Conservation (phyloP, 2,113 vertebrate genomes). For the Cinclus cinclus region DNA sequence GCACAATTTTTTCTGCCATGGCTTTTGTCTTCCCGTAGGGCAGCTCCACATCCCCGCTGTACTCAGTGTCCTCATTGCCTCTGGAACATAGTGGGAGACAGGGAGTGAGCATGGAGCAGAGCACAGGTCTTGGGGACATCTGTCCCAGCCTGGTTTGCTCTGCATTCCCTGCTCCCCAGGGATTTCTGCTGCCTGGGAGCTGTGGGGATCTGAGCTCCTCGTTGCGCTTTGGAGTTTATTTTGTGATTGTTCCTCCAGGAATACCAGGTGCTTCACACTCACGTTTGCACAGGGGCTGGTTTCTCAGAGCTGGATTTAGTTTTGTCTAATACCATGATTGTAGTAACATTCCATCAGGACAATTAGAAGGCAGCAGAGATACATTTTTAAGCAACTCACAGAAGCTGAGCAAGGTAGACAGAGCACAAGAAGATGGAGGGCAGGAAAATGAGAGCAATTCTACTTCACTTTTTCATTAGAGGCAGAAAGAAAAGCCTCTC, state of each 20-base stretch:
- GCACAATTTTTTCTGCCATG: constrained; percentile 18
- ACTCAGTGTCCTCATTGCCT: constrained; percentile 29
- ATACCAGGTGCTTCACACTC: background rate
- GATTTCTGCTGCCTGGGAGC: background rate
- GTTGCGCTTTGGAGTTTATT: background rate
- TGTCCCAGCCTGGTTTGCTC: background rate
- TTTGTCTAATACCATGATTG: background rate
- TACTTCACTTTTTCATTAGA: background rate
- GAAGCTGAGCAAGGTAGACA: background rate
- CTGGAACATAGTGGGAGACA: background rate
- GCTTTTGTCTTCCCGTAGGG: constrained; percentile 52
- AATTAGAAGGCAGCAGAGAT: background rate
- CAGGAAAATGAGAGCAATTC: background rate
- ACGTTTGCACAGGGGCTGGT: background rate
- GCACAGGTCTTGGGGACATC: background rate
- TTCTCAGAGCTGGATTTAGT: background rate
- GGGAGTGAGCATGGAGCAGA: background rate
- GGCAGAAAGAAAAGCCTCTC: background rate
- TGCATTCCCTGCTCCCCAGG: background rate
- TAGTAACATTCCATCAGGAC: background rate
- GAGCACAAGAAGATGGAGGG: background rate
- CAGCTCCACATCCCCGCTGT: constrained; percentile 23
- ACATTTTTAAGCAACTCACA: background rate
- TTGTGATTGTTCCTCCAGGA: background rate
- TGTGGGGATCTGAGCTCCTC: background rate